A percentile compares a stretch with the other conserved stretches of the same genome.
Conservation (phyloP, 2,797 vertebrate genomes). For the Sebastes matsubarae region DNA sequence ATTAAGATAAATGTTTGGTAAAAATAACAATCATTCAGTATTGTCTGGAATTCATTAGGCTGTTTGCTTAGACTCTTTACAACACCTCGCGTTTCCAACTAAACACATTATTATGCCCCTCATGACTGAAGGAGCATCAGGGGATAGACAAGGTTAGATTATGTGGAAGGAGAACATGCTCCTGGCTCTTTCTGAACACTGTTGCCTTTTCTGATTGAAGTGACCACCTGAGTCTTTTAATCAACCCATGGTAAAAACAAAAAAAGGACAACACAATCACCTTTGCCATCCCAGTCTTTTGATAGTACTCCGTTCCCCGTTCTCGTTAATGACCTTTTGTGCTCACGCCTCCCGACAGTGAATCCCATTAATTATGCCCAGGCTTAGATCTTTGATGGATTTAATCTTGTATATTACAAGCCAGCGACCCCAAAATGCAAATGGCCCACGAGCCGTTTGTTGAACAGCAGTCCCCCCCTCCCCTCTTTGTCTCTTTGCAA, state of each 20-base stretch:
- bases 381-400: slow-evolving; percentile 83
- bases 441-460: slow-evolving; percentile 62
- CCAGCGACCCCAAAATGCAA: slow-evolving; percentile 81
- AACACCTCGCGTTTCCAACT: not conserved
- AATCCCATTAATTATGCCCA: slow-evolving; percentile 80
- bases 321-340: slow-evolving; percentile 71
- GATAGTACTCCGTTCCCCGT: slow-evolving; percentile 53
- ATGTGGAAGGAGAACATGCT: slow-evolving; percentile 29
- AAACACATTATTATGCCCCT: slow-evolving; percentile 39
- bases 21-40: slow-evolving; percentile 32
- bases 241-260: slow-evolving; percentile 59
- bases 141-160: slow-evolving; percentile 18
- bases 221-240: slow-evolving; percentile 73
- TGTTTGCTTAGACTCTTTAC: not conserved
- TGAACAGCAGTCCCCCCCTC: slow-evolving; percentile 39
- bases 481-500: slow-evolving; percentile 78
- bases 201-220: slow-evolving; percentile 65
- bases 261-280: slow-evolving; percentile 66
- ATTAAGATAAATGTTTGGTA: slow-evolving; percentile 38
- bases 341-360: slow-evolving; percentile 60
- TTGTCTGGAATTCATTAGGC: slow-evolving; percentile 40
- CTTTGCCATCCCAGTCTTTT: slow-evolving; percentile 63
- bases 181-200: slow-evolving; percentile 16
- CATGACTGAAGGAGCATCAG: slow-evolving; percentile 10
- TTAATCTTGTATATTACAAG: slow-evolving; percentile 87